phyloP scores from a whole-genome alignment of 2,113 vertebrate genomes.

The Speoplatyrhinus poulsoni region DNA sequence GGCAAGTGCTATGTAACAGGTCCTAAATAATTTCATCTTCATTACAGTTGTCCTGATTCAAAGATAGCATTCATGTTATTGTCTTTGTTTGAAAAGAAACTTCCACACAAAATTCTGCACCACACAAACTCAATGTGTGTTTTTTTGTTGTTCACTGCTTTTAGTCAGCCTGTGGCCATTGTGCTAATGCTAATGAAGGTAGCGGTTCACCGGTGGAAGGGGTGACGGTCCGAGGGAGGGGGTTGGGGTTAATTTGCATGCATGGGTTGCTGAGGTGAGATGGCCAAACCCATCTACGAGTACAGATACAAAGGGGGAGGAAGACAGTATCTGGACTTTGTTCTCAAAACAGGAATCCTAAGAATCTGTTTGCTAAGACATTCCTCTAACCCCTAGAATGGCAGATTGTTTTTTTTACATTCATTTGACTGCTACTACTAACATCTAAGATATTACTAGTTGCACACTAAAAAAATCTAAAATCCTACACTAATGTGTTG shows the following conservation, averaged over 20 bases:
- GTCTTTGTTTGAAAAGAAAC: not conserved
- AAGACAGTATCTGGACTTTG: not conserved
- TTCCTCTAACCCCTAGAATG: not conserved
- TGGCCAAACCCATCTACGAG: slow-evolving; percentile 50
- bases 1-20: not conserved
- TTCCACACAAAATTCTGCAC: not conserved
- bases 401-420: too few species aligned
- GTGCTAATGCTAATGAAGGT: slow-evolving; percentile 63
- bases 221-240: not conserved
- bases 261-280: slow-evolving; percentile 48
- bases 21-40: slow-evolving; percentile 11
- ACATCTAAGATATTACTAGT: too few species aligned
- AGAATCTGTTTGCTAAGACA: not conserved
- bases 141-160: slow-evolving; percentile 28
- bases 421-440: too few species aligned
- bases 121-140: not conserved
- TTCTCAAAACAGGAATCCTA: not conserved
- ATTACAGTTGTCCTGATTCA: slow-evolving; percentile 1
- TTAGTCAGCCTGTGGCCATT: slow-evolving; percentile 42
- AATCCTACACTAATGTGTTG: too few species aligned
- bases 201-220: slow-evolving; percentile 35
- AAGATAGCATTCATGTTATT: not conserved
- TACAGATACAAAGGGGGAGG: slow-evolving; percentile 34
- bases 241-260: slow-evolving; percentile 67
- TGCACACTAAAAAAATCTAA: too few species aligned